Evolutionary conservation across 2,888 invertebrate species (phyloP), one percentile per base, ranked within the genome.

Genomic region (Xanthia icteritia): DNA sequence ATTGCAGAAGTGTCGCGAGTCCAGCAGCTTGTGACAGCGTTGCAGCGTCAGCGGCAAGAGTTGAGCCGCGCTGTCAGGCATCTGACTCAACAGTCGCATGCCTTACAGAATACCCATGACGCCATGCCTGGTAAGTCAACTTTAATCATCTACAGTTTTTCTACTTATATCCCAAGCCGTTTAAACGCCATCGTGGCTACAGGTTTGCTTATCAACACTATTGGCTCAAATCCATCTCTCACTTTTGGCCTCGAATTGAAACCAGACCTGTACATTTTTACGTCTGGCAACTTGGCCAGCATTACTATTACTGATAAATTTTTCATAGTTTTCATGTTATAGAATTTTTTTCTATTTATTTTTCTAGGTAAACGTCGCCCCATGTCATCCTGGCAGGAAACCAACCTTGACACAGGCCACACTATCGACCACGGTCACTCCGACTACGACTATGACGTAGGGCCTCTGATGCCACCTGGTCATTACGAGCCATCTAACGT

Each of bases 11-110:
- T 99, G 82, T 97, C 98, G 54, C 97, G 98, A 60, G 99, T 99
- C 0, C 99, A 99, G 91, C 96, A 96, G 39, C 97, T 99, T 75
- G 98, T 99, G 70, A 98, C 98, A 6, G 99, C 99, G 75, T 97
- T 99, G 89, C 98, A 98, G 90, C 97, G 98, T 13, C 98, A 99
- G 93, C 97, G 99, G 0, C 98, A 98, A 89, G 98, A 99, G 92
- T 96, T 99, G 70, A 98, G 98, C 89, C 97, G 98, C 73, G 99
- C 99, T 77, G 99, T 99, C 79, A 97, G 98, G 36, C 98, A 98
- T 90, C 96, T 99, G 48, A 98, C 98, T 0, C 98, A 98, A 90
- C 98, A 98, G 90, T 98, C 98, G 4, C 98, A 98, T 85, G 98
- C 97, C 45, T 92, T 98, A 86, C 96, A 96, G 90, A 94, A 91